These are phyloP conservation scores for Apocrypta bakeri DNA, from an alignment of 1,140 invertebrate species.

Conservation along the genomic window DNA sequence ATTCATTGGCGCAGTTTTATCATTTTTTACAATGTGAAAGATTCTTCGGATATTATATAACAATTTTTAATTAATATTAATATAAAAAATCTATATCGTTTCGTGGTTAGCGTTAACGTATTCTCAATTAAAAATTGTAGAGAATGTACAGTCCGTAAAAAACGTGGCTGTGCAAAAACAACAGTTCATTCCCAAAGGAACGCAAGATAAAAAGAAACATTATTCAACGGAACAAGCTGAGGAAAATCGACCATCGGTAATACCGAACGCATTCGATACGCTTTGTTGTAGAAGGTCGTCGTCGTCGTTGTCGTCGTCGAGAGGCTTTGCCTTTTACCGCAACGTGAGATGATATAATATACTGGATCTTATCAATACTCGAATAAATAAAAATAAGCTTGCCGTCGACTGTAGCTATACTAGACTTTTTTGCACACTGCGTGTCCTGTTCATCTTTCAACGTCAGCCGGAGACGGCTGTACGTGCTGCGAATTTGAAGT, in stretches of 20 bases:
- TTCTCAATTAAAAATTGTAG: too few relatives aligned
- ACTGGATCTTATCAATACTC: not conserved
- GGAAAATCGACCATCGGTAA: not conserved
- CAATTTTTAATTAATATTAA: too few relatives aligned
- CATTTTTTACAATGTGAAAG: too few relatives aligned
- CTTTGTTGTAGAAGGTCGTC: slow-evolving; percentile 19
- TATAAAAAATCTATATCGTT: too few relatives aligned
- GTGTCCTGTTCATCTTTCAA: slow-evolving; percentile 13
- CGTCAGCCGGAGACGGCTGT: not conserved
- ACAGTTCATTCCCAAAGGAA: not conserved
- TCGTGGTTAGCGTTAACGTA: too few relatives aligned
- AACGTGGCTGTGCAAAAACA: not conserved
- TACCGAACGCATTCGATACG: not conserved
- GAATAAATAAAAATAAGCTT: not conserved
- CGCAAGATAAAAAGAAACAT: not conserved
- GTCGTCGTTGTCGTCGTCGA: not conserved
- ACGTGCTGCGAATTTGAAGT: slow-evolving; percentile 6
- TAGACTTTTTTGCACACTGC: not conserved
- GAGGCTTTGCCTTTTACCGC: not conserved
- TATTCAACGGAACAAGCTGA: not conserved
- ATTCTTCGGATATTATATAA: too few relatives aligned
- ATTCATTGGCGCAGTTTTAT: too few relatives aligned
- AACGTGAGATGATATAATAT: not conserved
- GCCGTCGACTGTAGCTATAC: not conserved
- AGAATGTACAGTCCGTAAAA: too few relatives aligned